Conservation (phyloP, 2,888 invertebrate species). For the Coleophora flavipennella region DNA sequence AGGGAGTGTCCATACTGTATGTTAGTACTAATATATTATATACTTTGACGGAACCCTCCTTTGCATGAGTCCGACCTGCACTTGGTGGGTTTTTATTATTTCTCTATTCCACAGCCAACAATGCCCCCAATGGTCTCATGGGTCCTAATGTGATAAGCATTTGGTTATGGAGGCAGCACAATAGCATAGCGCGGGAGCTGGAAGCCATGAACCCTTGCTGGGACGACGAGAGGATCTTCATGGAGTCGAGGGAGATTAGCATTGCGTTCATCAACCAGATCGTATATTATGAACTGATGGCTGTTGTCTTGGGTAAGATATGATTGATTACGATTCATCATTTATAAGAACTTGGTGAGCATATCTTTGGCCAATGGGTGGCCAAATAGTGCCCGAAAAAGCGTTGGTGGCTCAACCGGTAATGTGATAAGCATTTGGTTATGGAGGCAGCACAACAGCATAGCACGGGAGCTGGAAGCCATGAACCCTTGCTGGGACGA, state of each 20-base stretch:
- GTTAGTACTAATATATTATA: too few species aligned
- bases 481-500: conserved; percentile 91
- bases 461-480: conserved; percentile 76
- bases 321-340: background rate
- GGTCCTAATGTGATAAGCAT: conserved; percentile 23
- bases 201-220: conserved; percentile 84
- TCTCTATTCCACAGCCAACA: background rate
- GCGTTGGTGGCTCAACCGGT: too few species aligned
- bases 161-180: conserved; percentile 78
- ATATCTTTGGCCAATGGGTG: too few species aligned
- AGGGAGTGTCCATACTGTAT: too few species aligned
- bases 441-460: conserved; percentile 81
- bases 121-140: conserved; percentile 20
- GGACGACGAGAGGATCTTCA: conserved; percentile 86
- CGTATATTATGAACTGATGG: conserved; percentile 85
- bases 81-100: too few species aligned
- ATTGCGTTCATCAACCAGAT: conserved; percentile 84
- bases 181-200: conserved; percentile 79
- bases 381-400: too few species aligned
- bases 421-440: conserved; percentile 27
- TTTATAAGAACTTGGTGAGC: too few species aligned
- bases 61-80: too few species aligned
- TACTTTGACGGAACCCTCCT: too few species aligned
- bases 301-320: conserved; percentile 81
- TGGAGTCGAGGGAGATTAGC: conserved; percentile 81